A percentile compares a stretch with the other conserved stretches of the same genome.
Evolutionary conservation across 1,140 invertebrate species (phyloP).

Genomic region (Temnothorax nylanderi): DNA sequence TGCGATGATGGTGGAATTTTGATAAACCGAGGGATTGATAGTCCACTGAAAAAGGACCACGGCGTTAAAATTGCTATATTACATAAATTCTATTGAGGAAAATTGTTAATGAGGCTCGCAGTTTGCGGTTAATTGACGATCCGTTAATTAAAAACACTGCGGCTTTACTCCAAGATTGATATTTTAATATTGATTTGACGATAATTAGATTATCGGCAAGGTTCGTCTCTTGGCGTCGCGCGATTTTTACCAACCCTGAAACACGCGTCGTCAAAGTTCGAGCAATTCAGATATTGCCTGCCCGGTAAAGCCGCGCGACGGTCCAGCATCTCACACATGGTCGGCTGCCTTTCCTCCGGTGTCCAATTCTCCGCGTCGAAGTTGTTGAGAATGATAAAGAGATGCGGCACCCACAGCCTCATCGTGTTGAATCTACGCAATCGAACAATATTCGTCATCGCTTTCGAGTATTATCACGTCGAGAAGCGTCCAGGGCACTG

Average conservation of each 20-base stretch:
- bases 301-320: slow-evolving; percentile 43
- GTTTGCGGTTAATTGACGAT: neutral
- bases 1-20: slow-evolving; percentile 82
- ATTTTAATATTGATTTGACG: neutral
- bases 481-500: neutral
- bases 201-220: neutral
- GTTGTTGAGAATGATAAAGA: slow-evolving; percentile 83
- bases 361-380: slow-evolving; percentile 76
- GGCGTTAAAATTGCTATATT: slow-evolving; percentile 24
- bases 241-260: slow-evolving; percentile 41
- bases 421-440: slow-evolving; percentile 81
- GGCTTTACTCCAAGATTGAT: neutral
- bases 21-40: slow-evolving; percentile 76
- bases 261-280: slow-evolving; percentile 46
- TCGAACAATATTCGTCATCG: neutral
- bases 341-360: slow-evolving; percentile 72
- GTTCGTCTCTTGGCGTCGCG: neutral
- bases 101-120: slow-evolving; percentile 19
- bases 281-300: slow-evolving; percentile 47
- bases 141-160: neutral
- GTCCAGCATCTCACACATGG: slow-evolving; percentile 82
- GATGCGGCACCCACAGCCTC: slow-evolving; percentile 84
- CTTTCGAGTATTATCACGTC: neutral
- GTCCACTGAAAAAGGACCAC: slow-evolving; percentile 76
- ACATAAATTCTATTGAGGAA: slow-evolving; percentile 21